Base-by-base conservation (phyloP, 1,140 invertebrate species). In the Drosophila asahinai region DNA sequence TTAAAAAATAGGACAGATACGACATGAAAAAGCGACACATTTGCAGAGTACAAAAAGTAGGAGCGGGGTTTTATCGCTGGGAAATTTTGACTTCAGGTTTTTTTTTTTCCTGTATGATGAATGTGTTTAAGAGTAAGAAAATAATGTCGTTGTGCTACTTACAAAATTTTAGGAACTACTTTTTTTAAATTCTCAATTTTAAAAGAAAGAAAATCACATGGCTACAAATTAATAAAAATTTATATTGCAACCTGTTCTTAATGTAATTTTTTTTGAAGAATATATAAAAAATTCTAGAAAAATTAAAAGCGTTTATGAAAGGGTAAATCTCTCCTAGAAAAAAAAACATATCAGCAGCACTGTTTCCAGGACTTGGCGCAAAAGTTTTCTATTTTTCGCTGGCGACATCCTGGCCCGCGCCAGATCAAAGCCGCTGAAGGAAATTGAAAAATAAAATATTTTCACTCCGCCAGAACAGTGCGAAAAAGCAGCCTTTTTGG, bases 381-480 rank as follows among this genome's bases (percentile, higher is more conserved):
- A 80, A 83, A 55, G 72, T 83, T 80, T 43, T 58, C 40, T 51
- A 30, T 54, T 51, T 51, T 42, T 60, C 27, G 25, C 30, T 54
- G 47, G 59, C 51, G 58, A 48, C 38, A 54, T 54, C 55, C 61
- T 59, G 48, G 19, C 58, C 73, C 66, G 72, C 30, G 47, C 49
- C 77, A 80, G 83, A 87, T 87, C 83, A 89, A 87, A 87, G 68
- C 73, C 67, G 54, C 71, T 71, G 77, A 68, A 78, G 83, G 83
- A 87, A 83, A 89, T 87, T 83, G 77, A 87, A 87, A 87, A 83
- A 83, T 68, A 81, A 40, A 78, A 75, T 74, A 70, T 77, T 77
- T 59, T 25, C 78, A 81, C 72, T 58, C 49, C 62, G 40, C n/a
- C 8, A 51, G 62, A 63, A 65, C 49, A 65, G 19, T 65, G 33